A percentile compares a stretch with the other conserved stretches of the same genome.
These are phyloP conservation scores for Gorsachius goisagi DNA, from an alignment of 2,113 vertebrate species.

Conservation along the genomic window DNA sequence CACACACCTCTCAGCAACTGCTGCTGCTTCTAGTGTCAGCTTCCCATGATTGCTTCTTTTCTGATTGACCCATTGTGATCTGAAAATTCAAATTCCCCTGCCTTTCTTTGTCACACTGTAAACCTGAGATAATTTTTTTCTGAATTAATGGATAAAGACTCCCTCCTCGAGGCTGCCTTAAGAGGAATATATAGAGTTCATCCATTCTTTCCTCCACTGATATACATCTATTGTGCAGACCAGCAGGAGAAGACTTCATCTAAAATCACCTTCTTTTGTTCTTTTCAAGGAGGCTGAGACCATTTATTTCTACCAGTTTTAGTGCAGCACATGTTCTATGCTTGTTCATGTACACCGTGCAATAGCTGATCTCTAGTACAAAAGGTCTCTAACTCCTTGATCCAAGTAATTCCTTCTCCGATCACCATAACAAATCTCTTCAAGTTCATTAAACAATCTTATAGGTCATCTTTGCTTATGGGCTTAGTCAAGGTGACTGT, in stretches of 20 bases:
- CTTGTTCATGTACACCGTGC: neutral
- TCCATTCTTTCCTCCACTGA: neutral
- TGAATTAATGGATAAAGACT: neutral
- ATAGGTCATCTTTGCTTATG: neutral
- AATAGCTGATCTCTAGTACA: neutral
- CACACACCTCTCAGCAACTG: neutral
- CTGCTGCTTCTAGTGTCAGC: neutral
- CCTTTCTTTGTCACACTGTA: neutral
- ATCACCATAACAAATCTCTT: neutral
- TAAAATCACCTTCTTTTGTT: neutral
- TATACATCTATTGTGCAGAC: neutral
- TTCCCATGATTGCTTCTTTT: rapidly evolving
- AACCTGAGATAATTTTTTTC: neutral
- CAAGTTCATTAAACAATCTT: neutral
- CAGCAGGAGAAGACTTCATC: neutral
- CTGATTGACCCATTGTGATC: neutral
- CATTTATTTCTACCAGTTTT: neutral
- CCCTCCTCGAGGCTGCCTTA: neutral
- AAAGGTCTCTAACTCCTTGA: neutral
- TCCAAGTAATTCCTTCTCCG: neutral
- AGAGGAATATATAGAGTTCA: neutral
- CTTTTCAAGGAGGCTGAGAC: neutral
- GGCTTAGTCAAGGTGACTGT: neutral
- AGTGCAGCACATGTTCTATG: neutral
- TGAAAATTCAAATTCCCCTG: neutral